These are phyloP conservation scores for Drosophila rubida DNA, from an alignment of 2,888 invertebrate genomes.

Conservation along the genomic window DNA sequence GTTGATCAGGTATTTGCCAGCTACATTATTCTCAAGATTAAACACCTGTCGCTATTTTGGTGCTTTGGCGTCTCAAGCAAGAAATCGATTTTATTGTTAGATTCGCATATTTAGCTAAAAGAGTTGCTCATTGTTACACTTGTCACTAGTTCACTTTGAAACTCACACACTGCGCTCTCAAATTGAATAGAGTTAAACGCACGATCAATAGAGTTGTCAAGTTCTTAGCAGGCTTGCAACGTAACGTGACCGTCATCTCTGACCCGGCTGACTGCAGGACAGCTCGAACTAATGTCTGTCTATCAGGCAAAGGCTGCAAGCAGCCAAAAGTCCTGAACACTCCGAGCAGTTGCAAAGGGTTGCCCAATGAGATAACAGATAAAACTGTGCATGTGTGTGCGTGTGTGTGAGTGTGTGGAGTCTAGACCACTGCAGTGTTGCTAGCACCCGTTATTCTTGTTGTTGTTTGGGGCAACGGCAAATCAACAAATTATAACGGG, in stretches of 20 bases:
- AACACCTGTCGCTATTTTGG: too few species aligned
- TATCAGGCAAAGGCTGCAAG: conserved; percentile 30
- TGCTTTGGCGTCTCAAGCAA: too few species aligned
- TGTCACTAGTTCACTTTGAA: neutral
- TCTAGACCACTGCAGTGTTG: conserved; percentile 3
- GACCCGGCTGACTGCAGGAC: conserved; percentile 19
- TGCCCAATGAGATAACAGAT: conserved; percentile 30
- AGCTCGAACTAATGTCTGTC: conserved; percentile 30
- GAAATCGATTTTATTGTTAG: too few species aligned
- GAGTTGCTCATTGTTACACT: too few species aligned
- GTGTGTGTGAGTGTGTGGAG: neutral
- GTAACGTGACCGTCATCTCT: conserved; percentile 17
- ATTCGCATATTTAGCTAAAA: too few species aligned
- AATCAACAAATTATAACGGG: conserved; percentile 50
- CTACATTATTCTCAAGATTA: too few species aligned
- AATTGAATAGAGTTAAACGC: neutral
- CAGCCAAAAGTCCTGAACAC: neutral
- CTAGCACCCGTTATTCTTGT: conserved; percentile 22
- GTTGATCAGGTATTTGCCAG: too few species aligned
- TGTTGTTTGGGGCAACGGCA: conserved; percentile 59
- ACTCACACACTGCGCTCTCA: neutral
- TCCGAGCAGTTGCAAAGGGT: conserved; percentile 34
- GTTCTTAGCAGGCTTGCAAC: too few species aligned
- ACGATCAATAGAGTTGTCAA: conserved; percentile 2
- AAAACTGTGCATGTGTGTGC: conserved; percentile 16